Evolutionary conservation across 1,140 invertebrate genomes (phyloP).

Genomic region (Sinella curviseta): DNA sequence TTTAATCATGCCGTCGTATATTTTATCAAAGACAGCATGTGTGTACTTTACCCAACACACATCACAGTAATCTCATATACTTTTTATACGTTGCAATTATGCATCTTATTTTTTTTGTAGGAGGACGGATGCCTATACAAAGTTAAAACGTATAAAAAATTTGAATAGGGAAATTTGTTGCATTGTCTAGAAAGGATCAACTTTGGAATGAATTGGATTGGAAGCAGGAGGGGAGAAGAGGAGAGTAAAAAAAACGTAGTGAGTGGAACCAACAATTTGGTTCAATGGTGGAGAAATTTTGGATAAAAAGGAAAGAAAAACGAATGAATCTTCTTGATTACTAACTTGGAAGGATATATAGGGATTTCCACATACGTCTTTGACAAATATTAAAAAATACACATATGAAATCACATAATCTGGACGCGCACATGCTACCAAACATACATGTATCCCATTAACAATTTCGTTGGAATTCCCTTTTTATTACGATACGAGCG

Average conservation of each 20-base stretch:
- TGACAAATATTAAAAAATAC: not conserved
- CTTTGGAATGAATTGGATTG: not conserved
- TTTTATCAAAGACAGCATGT: not conserved
- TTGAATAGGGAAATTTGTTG: not conserved
- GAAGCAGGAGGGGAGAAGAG: not conserved
- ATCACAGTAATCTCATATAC: not conserved
- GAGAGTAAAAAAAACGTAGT: no score
- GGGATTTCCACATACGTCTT: not conserved
- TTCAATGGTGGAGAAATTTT: not conserved
- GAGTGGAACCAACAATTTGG: no score
- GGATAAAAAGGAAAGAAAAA: not conserved
- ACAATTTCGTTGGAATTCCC: no score
- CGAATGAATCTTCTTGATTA: not conserved
- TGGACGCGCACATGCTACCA: no score
- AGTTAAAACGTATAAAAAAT: not conserved
- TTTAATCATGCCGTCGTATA: conserved; percentile 30
- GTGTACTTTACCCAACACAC: not conserved
- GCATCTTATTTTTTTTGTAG: not conserved
- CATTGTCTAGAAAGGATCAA: not conserved
- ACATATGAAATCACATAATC: no score
- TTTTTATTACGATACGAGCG: no score
- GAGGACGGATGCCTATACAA: not conserved
- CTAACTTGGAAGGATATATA: not conserved
- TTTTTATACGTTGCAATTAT: not conserved
- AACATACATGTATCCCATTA: no score